phyloP scores from a whole-genome alignment of 2,113 vertebrate genomes.

The Heliornis fulica region DNA sequence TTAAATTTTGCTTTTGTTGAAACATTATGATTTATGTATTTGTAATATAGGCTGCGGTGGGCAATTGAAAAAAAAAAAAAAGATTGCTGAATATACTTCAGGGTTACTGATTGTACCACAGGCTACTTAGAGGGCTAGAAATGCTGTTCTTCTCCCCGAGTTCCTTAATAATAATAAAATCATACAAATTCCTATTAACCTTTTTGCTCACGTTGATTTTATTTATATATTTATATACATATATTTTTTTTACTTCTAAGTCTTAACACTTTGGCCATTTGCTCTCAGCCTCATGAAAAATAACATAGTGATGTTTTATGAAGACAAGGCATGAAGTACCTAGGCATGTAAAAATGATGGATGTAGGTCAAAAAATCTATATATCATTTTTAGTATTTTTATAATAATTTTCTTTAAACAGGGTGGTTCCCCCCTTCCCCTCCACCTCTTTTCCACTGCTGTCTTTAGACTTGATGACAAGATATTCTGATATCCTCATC shows the following conservation, averaged over 20 bases:
- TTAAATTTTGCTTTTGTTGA: conserved; percentile 98
- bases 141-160: neutral
- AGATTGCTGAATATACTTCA: conserved; percentile 72
- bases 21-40: conserved; percentile 99
- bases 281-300: conserved; percentile 45
- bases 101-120: conserved; percentile 73
- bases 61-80: conserved; percentile 75
- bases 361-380: conserved; percentile 70
- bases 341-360: conserved; percentile 65
- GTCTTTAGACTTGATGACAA: conserved; percentile 39
- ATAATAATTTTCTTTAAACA: conserved; percentile 58
- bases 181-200: conserved; percentile 46
- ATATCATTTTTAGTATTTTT: conserved; percentile 69
- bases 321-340: conserved; percentile 4
- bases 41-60: conserved; percentile 87
- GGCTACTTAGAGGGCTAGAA: conserved; percentile 68
- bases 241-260: neutral
- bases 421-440: neutral
- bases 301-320: conserved; percentile 49
- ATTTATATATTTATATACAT: neutral
- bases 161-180: conserved; percentile 61
- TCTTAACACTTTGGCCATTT: conserved; percentile 10
- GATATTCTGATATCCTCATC: conserved; percentile 52
- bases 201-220: neutral
- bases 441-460: neutral